Evolutionary conservation across 2,888 invertebrate genomes (phyloP), one percentile per base, ranked within the genome.

Genomic region (Phortica magna): DNA sequence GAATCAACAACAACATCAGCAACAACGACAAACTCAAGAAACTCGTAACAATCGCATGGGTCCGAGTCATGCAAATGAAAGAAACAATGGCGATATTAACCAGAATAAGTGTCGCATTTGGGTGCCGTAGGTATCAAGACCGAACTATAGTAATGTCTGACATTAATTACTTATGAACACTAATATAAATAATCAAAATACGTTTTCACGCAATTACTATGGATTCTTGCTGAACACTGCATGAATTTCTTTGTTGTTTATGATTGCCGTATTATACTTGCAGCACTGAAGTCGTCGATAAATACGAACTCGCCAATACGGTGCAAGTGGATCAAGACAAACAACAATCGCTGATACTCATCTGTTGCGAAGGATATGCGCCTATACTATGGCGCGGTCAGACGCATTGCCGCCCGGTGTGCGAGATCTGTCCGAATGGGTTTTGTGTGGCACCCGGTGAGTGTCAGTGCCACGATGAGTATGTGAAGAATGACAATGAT

Each of bases 361-460:
- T 94, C 48, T 96, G 96, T 88, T 96, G 96, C 88, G 93, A 93
- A 0, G 96, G 96, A n/a, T 96, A 94, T 77, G 80, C 76, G 17
- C 76, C 87, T 12, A 82, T 83, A 12, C 82, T 86, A 0, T 79
- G 85, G 59, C 79, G 72, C 9, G 85, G 86, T 14, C 81, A 79
- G 2, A 87, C 84, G 2, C 72, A 80, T 0, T 91, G 91, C 61
- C 81, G 82, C 1, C 91, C 91, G 0, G 42, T 83, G 0, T 88
- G 88, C 48, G 83, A 85, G 3, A 88, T 85, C 64, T 87, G 88
- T 61, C 74, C 81, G n/a, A 91, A 92, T 70, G 92, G 92, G 0
- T 76, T 81, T 61, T 91, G 91, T 14, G 74, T 84, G 0, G 76
- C 79, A 0, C 90, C 92, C 1, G 87, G 84, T 0, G 84, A 84